These are phyloP conservation scores for Pollenia labialis DNA, from an alignment of 2,888 invertebrate species.

Conservation along the genomic window DNA sequence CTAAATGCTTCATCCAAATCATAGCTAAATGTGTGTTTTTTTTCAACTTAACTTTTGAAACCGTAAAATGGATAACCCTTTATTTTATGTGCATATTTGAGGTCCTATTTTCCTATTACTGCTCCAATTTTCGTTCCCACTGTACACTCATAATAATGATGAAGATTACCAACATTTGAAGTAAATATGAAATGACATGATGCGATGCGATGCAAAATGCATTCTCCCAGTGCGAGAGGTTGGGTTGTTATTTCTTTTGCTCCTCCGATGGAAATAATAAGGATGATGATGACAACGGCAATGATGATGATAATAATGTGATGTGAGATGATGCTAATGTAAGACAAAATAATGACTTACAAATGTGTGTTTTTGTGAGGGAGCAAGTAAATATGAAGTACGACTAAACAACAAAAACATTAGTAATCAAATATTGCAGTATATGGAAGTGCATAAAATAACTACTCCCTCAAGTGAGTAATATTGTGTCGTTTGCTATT, in stretches of 20 bases:
- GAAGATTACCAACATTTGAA: conserved; percentile 67
- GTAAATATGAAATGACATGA: conserved; percentile 78
- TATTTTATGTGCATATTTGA: too few relatives aligned
- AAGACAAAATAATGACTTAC: conserved; percentile 69
- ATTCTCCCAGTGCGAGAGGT: conserved; percentile 77
- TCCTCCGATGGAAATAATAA: conserved; percentile 66
- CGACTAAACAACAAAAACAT: conserved; percentile 42
- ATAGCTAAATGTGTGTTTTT: too few relatives aligned
- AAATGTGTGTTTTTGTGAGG: conserved; percentile 32
- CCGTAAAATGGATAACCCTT: too few relatives aligned
- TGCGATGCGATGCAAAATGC: conserved; percentile 80
- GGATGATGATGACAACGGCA: conserved; percentile 50
- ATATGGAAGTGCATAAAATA: conserved; percentile 61
- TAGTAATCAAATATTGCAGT: conserved; percentile 49
- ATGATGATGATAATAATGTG: conserved; percentile 63
- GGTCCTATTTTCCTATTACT: not conserved
- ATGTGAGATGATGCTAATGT: conserved; percentile 68
- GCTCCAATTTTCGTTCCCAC: not conserved
- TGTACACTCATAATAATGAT: conserved; percentile 49
- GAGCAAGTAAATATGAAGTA: conserved; percentile 16
- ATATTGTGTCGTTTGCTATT: conserved; percentile 53
- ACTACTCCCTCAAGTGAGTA: conserved; percentile 57
- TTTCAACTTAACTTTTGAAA: too few relatives aligned
- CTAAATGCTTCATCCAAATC: too few relatives aligned
- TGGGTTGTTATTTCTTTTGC: conserved; percentile 65